Conservation (phyloP, 1,140 invertebrate species). For the Lepidurus couesii region DNA sequence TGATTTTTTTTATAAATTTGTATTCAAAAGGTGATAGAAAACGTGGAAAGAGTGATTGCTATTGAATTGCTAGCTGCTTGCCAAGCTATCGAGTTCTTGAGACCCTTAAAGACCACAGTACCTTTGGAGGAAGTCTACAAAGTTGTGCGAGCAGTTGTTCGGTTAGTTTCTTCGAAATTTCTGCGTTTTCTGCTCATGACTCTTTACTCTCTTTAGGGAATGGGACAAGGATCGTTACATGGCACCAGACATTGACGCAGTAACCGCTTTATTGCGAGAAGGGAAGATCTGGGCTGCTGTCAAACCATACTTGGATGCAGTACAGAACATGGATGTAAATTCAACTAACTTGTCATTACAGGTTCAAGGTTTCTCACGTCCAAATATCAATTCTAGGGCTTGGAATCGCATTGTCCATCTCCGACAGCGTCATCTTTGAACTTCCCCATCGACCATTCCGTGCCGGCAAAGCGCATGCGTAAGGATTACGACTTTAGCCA, state of each 20-base stretch:
- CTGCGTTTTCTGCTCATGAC: neutral
- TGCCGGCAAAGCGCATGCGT: neutral
- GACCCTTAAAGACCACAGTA: slow-evolving; percentile 61
- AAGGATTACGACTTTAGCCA: neutral
- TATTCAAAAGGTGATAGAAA: slow-evolving; percentile 54
- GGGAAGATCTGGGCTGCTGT: slow-evolving; percentile 55
- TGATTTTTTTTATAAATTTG: neutral
- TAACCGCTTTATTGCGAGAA: slow-evolving; percentile 53
- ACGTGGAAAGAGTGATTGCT: slow-evolving; percentile 62
- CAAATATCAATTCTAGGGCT: neutral
- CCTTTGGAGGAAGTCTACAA: slow-evolving; percentile 64
- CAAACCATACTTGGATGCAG: slow-evolving; percentile 35
- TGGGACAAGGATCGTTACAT: slow-evolving; percentile 63
- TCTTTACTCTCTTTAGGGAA: slow-evolving; percentile 44
- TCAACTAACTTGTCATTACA: neutral
- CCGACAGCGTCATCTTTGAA: neutral
- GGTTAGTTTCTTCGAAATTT: slow-evolving; percentile 41
- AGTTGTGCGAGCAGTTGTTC: slow-evolving; percentile 54
- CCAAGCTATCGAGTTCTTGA: slow-evolving; percentile 67
- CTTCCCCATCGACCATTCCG: neutral
- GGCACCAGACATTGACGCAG: slow-evolving; percentile 60
- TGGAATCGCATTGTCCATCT: slow-evolving; percentile 19
- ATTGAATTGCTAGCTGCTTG: slow-evolving; percentile 66
- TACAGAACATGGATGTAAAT: slow-evolving; percentile 24
- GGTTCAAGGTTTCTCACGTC: neutral